A percentile compares a stretch with the other conserved stretches of the same genome.
Evolutionary conservation across 2,113 vertebrate species (phyloP).

Genomic region (Bostrychus sinensis): DNA sequence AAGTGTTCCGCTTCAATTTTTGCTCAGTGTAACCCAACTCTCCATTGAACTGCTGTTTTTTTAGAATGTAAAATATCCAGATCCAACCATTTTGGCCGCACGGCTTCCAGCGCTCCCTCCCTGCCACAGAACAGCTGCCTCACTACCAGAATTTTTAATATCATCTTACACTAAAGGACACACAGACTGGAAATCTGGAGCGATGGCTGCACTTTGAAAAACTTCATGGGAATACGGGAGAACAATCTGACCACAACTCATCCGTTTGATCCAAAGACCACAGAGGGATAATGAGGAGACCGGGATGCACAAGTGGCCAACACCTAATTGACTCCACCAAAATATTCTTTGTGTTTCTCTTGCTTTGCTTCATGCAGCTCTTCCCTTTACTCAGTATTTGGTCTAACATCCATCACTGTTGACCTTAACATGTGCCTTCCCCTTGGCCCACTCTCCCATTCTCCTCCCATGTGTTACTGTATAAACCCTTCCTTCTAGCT

Average conservation of each 20-base stretch:
- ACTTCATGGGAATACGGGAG: conserved; percentile 50
- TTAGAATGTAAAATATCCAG: conserved; percentile 45
- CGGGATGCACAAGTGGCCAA: conserved; percentile 58
- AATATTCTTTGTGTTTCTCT: conserved; percentile 17
- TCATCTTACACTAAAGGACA: conserved; percentile 32
- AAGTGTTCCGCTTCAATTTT: no score
- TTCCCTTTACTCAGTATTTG: conserved; percentile 1
- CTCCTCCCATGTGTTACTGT: conserved; percentile 27
- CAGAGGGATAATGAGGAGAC: conserved; percentile 62
- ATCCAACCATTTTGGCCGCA: conserved; percentile 35
- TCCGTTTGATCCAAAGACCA: conserved; percentile 58
- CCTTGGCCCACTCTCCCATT: conserved; percentile 25
- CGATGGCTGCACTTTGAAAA: conserved; percentile 44
- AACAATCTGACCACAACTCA: conserved; percentile 59
- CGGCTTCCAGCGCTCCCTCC: conserved; percentile 24
- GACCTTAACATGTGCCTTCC: conserved; percentile 42
- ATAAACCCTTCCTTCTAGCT: conserved; percentile 38
- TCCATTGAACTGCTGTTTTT: conserved; percentile 39
- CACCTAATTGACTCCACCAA: conserved; percentile 61
- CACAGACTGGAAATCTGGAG: conserved; percentile 22
- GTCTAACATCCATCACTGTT: conserved; percentile 12
- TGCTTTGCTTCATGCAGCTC: conserved; percentile 16
- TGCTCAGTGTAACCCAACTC: no score
- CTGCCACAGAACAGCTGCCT: conserved; percentile 32
- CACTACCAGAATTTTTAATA: conserved; percentile 42